These are phyloP conservation scores for Phylloscopus collybita DNA, from an alignment of 2,797 vertebrate genomes.

Conservation along the genomic window DNA sequence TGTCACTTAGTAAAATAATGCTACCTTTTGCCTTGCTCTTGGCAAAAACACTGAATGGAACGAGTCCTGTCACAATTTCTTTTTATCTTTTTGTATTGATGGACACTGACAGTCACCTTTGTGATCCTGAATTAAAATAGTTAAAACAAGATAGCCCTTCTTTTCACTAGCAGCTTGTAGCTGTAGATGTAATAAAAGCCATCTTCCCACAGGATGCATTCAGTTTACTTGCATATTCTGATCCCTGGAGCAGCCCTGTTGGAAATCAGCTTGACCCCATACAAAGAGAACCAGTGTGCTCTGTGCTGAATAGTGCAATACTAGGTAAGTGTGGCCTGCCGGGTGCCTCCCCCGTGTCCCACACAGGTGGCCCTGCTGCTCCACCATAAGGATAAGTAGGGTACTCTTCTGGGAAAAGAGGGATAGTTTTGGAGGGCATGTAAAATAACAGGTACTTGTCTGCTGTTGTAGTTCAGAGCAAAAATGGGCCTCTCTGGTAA, in stretches of 20 bases:
- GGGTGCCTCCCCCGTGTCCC: accelerated
- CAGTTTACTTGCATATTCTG: slow-evolving; percentile 97
- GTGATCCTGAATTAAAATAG: neutral
- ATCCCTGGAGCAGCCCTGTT: slow-evolving; percentile 98
- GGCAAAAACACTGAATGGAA: neutral
- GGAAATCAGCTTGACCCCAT: slow-evolving; percentile 97
- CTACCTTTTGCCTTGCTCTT: neutral
- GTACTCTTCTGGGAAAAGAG: too few relatives aligned
- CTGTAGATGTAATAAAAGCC: neutral
- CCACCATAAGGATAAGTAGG: accelerated
- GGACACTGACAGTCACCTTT: neutral
- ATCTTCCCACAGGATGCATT: slow-evolving; percentile 89
- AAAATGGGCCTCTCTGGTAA: accelerated
- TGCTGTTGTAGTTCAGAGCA: neutral
- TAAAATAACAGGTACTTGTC: accelerated
- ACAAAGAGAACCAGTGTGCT: slow-evolving; percentile 98
- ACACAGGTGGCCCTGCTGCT: neutral
- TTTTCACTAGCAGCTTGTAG: neutral
- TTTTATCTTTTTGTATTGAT: neutral
- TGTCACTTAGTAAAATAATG: neutral
- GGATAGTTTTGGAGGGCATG: accelerated
- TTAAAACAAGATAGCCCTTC: neutral
- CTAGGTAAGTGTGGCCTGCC: slow-evolving; percentile 82
- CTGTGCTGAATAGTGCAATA: slow-evolving; percentile 99
- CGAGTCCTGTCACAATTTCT: neutral